These are phyloP conservation scores for Drosophila nigricruria DNA, from an alignment of 2,888 invertebrate species.

Conservation along the genomic window DNA sequence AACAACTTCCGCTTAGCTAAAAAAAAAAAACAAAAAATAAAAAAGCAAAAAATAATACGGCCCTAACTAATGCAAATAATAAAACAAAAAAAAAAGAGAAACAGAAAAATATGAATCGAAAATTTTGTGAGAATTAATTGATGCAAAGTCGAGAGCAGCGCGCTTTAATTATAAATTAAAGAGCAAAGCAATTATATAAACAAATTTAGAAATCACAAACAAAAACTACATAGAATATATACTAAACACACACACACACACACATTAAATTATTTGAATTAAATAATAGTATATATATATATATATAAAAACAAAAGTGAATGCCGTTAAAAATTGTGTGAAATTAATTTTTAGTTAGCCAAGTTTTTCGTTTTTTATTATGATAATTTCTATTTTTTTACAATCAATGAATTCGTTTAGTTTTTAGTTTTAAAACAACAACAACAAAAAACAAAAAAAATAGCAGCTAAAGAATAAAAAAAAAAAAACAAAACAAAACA, in stretches of 20 bases:
- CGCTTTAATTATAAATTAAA: constrained; percentile 75
- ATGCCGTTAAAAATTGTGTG: constrained; percentile 47
- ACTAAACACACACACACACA: constrained; percentile 22
- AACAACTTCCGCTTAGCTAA: constrained; percentile 75
- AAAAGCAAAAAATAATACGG: constrained; percentile 31
- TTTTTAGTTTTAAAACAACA: constrained; percentile 25
- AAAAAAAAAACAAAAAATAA: neutral
- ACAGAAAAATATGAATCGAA: constrained; percentile 13
- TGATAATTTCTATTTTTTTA: constrained; percentile 13
- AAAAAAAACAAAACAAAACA: constrained; percentile 12
- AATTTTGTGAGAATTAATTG: constrained; percentile 38
- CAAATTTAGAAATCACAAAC: constrained; percentile 25
- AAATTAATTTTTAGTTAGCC: constrained; percentile 72
- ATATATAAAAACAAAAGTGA: constrained; percentile 6
- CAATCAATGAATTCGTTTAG: constrained; percentile 33
- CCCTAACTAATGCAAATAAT: constrained; percentile 62
- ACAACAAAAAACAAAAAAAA: constrained; percentile 16
- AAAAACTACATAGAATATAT: constrained; percentile 22
- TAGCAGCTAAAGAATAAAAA: constrained; percentile 24
- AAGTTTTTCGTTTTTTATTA: constrained; percentile 52
- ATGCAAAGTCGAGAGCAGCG: constrained; percentile 30
- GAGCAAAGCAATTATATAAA: constrained; percentile 13
- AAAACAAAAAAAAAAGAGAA: constrained; percentile 1
- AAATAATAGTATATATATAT: constrained; percentile 36
- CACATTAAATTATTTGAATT: constrained; percentile 49